Conservation (phyloP, 2,797 vertebrate species). For the Platalea minor region DNA sequence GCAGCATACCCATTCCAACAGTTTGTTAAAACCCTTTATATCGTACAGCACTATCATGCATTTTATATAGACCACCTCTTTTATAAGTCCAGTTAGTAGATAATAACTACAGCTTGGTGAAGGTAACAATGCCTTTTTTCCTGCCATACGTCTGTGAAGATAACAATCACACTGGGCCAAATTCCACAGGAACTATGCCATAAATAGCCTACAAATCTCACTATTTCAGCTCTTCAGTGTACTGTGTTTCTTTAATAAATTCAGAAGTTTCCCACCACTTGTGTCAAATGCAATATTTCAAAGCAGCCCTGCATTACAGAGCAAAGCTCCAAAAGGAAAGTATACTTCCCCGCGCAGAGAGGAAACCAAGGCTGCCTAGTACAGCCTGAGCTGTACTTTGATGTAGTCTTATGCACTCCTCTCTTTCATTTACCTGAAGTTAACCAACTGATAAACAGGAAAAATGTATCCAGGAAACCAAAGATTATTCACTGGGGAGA, state of each 20-base stretch:
- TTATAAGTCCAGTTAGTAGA: background rate
- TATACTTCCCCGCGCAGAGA: background rate
- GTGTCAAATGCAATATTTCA: constrained; percentile 36
- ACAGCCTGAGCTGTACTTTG: background rate
- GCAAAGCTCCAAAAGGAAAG: background rate
- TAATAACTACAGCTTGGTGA: background rate
- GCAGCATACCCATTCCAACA: background rate
- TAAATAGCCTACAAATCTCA: background rate
- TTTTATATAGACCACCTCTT: background rate
- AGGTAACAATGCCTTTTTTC: background rate
- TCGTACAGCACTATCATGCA: fast-evolving
- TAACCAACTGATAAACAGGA: constrained; percentile 45
- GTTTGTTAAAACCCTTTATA: background rate
- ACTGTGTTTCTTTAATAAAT: constrained; percentile 11
- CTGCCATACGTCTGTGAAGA: background rate
- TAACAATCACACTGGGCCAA: background rate
- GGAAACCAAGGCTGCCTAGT: background rate
- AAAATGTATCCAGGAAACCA: constrained; percentile 46
- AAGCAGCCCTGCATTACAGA: background rate
- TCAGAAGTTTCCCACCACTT: background rate
- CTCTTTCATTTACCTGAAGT: constrained; percentile 10
- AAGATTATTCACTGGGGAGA: constrained; percentile 9
- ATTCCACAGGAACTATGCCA: background rate
- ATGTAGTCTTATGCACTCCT: background rate
- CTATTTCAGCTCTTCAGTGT: background rate